Evolutionary conservation across 1,140 invertebrate species (phyloP).

Genomic region (Fopius arisanus): DNA sequence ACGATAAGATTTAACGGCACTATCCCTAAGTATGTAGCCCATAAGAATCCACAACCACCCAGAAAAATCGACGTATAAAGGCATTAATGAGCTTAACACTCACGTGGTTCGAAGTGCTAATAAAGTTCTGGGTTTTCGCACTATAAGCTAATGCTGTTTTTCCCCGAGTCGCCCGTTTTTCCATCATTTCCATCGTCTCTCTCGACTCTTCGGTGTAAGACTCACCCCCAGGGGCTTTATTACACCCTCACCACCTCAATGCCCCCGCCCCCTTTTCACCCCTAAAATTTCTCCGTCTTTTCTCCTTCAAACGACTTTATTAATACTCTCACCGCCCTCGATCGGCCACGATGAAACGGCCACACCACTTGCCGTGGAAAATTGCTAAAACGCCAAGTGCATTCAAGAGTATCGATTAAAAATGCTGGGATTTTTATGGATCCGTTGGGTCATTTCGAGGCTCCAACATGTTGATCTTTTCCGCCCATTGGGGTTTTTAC

Average conservation of each 20-base stretch:
- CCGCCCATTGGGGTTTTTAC: not conserved
- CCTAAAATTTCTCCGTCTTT: not conserved
- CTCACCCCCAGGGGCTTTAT: slow-evolving; percentile 1
- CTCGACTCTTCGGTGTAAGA: not conserved
- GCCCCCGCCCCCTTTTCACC: not conserved
- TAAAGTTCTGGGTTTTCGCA: not conserved
- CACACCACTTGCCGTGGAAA: not conserved
- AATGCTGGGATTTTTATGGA: not conserved
- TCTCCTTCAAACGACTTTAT: slow-evolving; percentile 8
- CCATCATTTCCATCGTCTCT: not conserved
- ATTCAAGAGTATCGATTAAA: slow-evolving; percentile 10
- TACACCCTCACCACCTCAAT: slow-evolving; percentile 7
- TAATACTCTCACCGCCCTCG: slow-evolving; percentile 6
- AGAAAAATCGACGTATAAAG: not conserved
- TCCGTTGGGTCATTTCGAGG: not conserved
- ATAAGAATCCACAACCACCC: too few relatives aligned
- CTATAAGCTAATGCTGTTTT: not conserved
- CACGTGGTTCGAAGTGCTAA: slow-evolving; percentile 3
- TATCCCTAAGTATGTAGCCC: too few relatives aligned
- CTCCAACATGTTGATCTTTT: not conserved
- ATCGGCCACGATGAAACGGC: not conserved
- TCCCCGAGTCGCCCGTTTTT: not conserved
- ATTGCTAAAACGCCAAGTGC: slow-evolving; percentile 15
- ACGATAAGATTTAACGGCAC: not conserved
- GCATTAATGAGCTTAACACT: slow-evolving; percentile 6